A percentile compares a stretch with the other conserved stretches of the same genome.
Evolutionary conservation across 2,113 vertebrate species (phyloP).

Genomic region (Calidris pugnax): DNA sequence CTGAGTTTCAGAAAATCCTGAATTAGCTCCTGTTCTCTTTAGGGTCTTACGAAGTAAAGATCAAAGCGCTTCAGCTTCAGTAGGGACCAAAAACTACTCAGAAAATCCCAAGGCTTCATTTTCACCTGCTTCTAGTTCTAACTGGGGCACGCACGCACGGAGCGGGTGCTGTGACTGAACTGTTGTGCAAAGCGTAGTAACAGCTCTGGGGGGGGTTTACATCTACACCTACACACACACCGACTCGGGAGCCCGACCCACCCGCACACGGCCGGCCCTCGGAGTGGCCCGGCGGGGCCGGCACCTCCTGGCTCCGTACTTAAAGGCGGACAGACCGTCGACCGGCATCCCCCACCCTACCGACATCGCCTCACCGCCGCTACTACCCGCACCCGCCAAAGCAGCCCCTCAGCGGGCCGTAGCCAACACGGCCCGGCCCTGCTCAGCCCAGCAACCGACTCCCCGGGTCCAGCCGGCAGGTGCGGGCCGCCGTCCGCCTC

Average conservation of each 20-base stretch:
- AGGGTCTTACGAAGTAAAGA: neutral
- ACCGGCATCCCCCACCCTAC: neutral
- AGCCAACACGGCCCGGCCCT: rapidly evolving
- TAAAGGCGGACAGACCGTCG: neutral
- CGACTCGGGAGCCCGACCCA: no score
- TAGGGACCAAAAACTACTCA: neutral
- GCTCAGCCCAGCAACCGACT: neutral
- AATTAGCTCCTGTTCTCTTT: neutral
- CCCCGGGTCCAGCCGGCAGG: neutral
- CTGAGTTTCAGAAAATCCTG: neutral
- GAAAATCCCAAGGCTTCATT: neutral
- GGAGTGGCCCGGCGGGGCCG: neutral
- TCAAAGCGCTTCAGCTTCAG: neutral
- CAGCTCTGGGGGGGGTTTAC: neutral
- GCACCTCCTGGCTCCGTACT: neutral
- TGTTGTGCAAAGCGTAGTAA: rapidly evolving
- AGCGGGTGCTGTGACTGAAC: neutral
- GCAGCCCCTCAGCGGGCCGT: neutral
- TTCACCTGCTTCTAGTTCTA: neutral
- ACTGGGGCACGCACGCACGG: no score
- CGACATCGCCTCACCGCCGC: neutral
- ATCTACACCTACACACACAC: rapidly evolving
- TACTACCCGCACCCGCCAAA: neutral
- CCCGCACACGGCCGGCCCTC: neutral
- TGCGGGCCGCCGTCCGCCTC: neutral